Conservation (phyloP, 2,888 invertebrate genomes). For the Microlaimidae sp. region DNA sequence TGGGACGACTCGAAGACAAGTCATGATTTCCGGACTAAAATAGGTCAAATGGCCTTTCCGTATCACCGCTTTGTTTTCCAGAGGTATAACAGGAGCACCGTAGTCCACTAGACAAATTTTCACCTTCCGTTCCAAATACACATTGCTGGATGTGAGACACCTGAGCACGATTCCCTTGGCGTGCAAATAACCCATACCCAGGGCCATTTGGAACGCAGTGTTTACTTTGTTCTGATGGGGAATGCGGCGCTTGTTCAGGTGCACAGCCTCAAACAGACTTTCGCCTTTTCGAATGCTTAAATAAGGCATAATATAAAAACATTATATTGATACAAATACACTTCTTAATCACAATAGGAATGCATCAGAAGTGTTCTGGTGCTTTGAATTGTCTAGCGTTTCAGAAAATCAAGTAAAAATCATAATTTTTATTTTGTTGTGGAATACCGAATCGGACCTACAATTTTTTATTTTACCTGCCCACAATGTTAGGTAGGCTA, state of each 20-base stretch:
- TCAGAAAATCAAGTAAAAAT: too few species aligned
- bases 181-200: constrained; percentile 41
- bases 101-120: constrained; percentile 40
- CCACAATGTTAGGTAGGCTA: too few species aligned
- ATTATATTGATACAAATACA: too few species aligned
- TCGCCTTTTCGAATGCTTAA: constrained; percentile 34
- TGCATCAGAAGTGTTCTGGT: too few species aligned
- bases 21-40: constrained; percentile 30
- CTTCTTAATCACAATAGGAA: too few species aligned
- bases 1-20: constrained; percentile 22
- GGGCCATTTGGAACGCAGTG: constrained; percentile 36
- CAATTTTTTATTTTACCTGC: too few species aligned
- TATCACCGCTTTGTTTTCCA: neutral
- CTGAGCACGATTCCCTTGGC: constrained; percentile 40
- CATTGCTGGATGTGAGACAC: constrained; percentile 38
- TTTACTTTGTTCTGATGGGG: constrained; percentile 32
- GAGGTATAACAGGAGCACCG: constrained; percentile 24
- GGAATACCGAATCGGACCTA: too few species aligned
- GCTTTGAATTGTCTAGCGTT: too few species aligned
- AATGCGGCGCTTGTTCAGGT: constrained; percentile 29
- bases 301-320: too few species aligned
- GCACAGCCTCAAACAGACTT: constrained; percentile 36
- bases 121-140: constrained; percentile 39
- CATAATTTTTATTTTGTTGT: too few species aligned
- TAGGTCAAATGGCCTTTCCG: constrained; percentile 28